Percentiles rank a stretch among this genome's conserved stretches.
Evolutionary conservation across 2,888 invertebrate genomes (phyloP).

Genomic region (Clunio marinus): DNA sequence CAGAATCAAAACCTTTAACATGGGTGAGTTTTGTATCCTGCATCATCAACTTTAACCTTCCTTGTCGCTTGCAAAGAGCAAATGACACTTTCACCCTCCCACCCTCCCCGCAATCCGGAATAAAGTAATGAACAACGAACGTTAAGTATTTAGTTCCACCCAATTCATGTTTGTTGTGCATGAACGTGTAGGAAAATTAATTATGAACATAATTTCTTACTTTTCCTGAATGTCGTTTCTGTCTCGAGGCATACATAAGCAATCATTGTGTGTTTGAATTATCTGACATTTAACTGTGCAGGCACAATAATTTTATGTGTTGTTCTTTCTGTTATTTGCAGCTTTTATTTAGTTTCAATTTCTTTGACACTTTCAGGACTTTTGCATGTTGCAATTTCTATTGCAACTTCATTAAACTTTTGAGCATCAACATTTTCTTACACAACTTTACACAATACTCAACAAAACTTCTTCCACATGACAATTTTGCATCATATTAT

Average conservation of each 20-base stretch:
- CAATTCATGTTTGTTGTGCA: conserved; percentile 32
- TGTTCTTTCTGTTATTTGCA: conserved; percentile 12
- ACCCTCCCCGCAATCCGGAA: not conserved
- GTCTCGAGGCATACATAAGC: not conserved
- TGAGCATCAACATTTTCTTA: no score
- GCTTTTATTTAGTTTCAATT: not conserved
- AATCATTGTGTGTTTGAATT: conserved; percentile 6
- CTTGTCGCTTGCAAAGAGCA: not conserved
- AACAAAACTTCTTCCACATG: not conserved
- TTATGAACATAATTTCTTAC: conserved; percentile 39
- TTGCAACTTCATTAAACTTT: not conserved
- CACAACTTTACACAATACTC: no score
- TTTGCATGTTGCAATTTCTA: not conserved
- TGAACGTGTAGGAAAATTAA: conserved; percentile 11
- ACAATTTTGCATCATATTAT: not conserved
- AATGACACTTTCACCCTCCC: not conserved
- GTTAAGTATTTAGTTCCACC: conserved; percentile 20
- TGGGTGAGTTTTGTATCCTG: not conserved
- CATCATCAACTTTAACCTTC: conserved; percentile 31
- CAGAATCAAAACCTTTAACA: conserved; percentile 3
- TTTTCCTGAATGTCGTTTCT: conserved; percentile 10
- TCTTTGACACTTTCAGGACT: conserved; percentile 4
- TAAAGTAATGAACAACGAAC: not conserved
- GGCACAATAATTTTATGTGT: conserved; percentile 17
- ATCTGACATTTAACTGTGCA: conserved; percentile 36